Conservation (phyloP, 2,797 vertebrate species). For the Cichlasoma orientale region DNA sequence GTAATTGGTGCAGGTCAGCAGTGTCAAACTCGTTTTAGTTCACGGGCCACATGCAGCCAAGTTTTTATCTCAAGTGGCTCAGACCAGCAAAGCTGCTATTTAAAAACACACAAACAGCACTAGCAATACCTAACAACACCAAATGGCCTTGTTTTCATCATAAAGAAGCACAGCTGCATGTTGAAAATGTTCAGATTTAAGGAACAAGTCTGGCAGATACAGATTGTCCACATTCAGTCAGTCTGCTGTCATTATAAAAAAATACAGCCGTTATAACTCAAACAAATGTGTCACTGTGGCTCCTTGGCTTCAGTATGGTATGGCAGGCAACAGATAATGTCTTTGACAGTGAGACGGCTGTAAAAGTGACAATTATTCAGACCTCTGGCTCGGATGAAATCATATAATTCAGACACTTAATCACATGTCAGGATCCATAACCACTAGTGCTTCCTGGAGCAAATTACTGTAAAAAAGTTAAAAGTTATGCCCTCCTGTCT, state of each 20-base stretch:
- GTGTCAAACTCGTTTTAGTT: not conserved
- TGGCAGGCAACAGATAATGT: no score
- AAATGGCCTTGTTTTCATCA: not conserved
- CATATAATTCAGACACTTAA: not conserved
- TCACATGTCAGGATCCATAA: not conserved
- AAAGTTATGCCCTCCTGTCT: not conserved
- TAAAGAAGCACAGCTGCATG: not conserved
- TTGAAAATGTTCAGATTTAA: not conserved
- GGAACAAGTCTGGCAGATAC: not conserved
- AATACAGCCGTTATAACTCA: not conserved
- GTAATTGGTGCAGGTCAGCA: not conserved
- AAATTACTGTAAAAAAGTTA: not conserved
- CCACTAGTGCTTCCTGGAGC: not conserved
- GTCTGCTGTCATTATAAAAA: not conserved
- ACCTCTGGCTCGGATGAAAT: not conserved
- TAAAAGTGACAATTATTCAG: not conserved
- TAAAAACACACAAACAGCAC: not conserved
- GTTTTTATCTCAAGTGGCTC: not conserved
- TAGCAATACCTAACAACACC: no score
- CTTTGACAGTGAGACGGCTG: not conserved
- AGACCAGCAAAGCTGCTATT: not conserved
- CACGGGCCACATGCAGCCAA: not conserved
- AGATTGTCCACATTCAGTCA: not conserved
- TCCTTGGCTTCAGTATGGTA: no score
- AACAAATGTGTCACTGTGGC: not conserved